Evolutionary conservation across 2,113 vertebrate genomes (phyloP), one percentile per base, ranked within the genome.

Genomic region (Triplophysa rosa): DNA sequence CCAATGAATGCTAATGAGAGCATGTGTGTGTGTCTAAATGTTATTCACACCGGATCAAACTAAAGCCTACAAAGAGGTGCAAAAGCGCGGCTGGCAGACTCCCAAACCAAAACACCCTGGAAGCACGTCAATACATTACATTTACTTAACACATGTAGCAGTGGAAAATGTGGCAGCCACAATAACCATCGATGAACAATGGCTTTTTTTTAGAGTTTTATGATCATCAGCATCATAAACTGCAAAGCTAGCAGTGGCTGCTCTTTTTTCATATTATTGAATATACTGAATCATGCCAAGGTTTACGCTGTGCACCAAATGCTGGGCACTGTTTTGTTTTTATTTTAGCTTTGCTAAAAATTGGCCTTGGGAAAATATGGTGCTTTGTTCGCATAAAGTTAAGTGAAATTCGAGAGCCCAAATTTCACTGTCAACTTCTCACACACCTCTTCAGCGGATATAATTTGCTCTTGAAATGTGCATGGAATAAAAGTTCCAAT

Each of bases 11-110:
- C 68, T 82, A 82, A 82, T 86, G 80, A 86, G 80, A 74, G 82
- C 63, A 42, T 79, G 80, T 82, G 81, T 74, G 77, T 90, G 86
- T 87, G 89, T 92, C 87, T 92, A 87, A 91, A 92, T 91, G 90
- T 91, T 92, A 91, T 91, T 93, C 90, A 92, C 91, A 92, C 89
- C 90, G 89, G 89, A 93, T 93, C 91, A 93, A 91, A 91, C 89
- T 91, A 90, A 52, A 83, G 89, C 88, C 86, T 89, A 88, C 89
- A 91, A 92, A 90, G 90, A 91, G 90, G 91, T 91, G 90, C 91
- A 91, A 91, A 92, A 90, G 90, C 89, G 85, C 86, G 82, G 78
- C 87, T 93, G 92, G 92, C 91, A 90, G 87, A 74, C 75, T 88
- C 85, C 89, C 90, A 93, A 89, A 89, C 87, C 89, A 90, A 91